Base-by-base conservation (phyloP, 2,888 invertebrate species). In the Euzophera pinguis region DNA sequence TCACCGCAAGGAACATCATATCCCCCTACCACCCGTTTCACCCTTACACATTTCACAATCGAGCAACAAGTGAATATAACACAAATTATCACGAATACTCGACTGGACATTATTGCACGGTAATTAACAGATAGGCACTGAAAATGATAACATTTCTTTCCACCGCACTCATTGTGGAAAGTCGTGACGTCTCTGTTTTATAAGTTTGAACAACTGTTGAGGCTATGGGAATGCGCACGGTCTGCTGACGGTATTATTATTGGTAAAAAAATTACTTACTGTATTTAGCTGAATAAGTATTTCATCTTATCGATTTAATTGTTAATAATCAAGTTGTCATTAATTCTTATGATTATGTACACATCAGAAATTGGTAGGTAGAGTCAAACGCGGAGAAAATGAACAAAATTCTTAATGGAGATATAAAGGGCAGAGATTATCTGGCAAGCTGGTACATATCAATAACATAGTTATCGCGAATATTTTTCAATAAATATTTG, bases 21-120 rank as follows among this genome's bases (percentile, higher is more conserved):
- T 32, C 82, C 89, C 34, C 77, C 79, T 51, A 88, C 65, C 41
- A 89, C 78, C 67, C 89, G 71, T 64, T 81, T 88, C 22, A 85
- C 69, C 70, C 89, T 79, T 38, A 73, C 63, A 54, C 70, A 60
- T 43, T 68, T 61, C 49, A 61, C 51, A 52, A 58, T 53, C 22
- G n/a, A 45, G 32, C 29, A 45, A 29, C 16, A 45, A 55, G 54
- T 47, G 50, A 50, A 56, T 52, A 10, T 59, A 66, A 64, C 53
- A 64, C 53, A 61, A 35, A 54, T 59, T 56, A 57, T 57, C 60
- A 59, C 61, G 54, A 60, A 58, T 61, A 50, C 49, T 55, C 57
- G 41, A 54, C 43, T 50, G 12, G 13, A 53, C 59, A 59, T 59
- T 58, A 49, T 51, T 16, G 38, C 41, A 52, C 54, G 32, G 22